Evolutionary conservation across 64 coral and sea anemone genomes (phyloP).

Genomic region (Pocillopora damicornis): DNA sequence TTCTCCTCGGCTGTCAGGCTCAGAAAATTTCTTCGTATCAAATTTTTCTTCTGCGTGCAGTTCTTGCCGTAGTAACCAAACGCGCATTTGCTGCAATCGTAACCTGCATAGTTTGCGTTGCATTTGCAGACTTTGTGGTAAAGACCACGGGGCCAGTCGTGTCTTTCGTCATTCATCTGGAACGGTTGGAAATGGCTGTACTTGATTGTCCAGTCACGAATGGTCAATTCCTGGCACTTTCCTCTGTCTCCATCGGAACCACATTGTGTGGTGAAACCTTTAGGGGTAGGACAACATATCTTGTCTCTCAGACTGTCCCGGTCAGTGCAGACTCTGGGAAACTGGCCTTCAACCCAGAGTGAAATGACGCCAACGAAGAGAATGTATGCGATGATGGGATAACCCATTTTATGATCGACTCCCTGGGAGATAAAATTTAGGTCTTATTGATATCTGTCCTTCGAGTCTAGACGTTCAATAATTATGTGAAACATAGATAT

Average conservation of each 20-base stretch:
- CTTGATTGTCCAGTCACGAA: conserved; percentile 40
- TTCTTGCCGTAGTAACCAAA: conserved; percentile 64
- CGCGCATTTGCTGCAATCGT: conserved; percentile 80
- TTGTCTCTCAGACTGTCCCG: conserved; percentile 42
- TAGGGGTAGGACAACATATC: conserved; percentile 63
- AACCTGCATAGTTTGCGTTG: conserved; percentile 51
- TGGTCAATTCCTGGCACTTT: conserved; percentile 42
- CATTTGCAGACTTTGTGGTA: conserved; percentile 72
- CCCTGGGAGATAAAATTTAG: too few relatives aligned
- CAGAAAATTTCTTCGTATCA: conserved; percentile 35
- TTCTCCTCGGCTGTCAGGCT: conserved; percentile 52
- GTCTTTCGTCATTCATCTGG: conserved; percentile 51
- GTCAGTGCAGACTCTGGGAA: conserved; percentile 55
- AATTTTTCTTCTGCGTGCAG: conserved; percentile 47
- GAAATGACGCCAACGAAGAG: background rate
- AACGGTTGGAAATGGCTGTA: conserved; percentile 51
- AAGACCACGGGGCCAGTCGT: conserved; percentile 51
- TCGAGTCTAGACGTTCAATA: too few relatives aligned
- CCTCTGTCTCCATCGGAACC: conserved; percentile 57
- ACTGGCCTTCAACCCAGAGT: conserved; percentile 46
- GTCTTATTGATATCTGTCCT: too few relatives aligned
- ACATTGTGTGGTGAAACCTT: conserved; percentile 46
- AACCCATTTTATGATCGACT: too few relatives aligned
- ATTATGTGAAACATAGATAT: too few relatives aligned
- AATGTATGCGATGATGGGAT: background rate